Evolutionary conservation across 2,113 vertebrate species (phyloP), one percentile per base, ranked within the genome.

Genomic region (Circaetus cinerascens): DNA sequence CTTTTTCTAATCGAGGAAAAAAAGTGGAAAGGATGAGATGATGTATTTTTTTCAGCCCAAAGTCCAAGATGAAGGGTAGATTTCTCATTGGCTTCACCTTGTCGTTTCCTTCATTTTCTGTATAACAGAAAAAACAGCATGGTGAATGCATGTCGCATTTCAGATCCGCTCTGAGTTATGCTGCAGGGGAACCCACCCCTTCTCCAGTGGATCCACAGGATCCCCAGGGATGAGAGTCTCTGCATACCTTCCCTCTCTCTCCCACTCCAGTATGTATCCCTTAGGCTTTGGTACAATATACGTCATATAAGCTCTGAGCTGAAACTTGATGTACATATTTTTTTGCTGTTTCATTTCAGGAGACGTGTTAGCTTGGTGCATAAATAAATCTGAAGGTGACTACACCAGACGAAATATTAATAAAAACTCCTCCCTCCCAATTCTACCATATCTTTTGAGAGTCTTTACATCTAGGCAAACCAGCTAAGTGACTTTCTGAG

Each of bases 351-450:
- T 91, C 41, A 16, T 91, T 88, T 63, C 79, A 86, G 55, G 48
- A 91, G 27, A 38, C 0, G 0, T 5, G 13, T 30, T 81, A 10
- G 3, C 55, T 60, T 73, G n/a, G 23, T 40, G 8, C 11, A 27
- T 40, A 66, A 78, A 78, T 74, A 94, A 88, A 79, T 34, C 85
- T 46, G 40, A 80, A 92, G 72, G 68, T 77, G 79, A 83, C 38
- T 60, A 48, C 29, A 21, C 38, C 50, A 63, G 55, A 50, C 5
- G 7, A 88, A 93, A 71, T 67, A 69, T 30, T 68, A 83, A 79
- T 69, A 51, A 76, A 87, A 72, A 15, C 51, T 68, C 50, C 50
- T 76, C 32, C 40, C 41, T 92, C 34, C 10, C 26, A 36, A 26
- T 83, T 69, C 57, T 66, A 1, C 40, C 9, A 5, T 21, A 30